A percentile compares a stretch with the other conserved stretches of the same genome.
These are phyloP conservation scores for Poecilobothrus nobilitatus DNA, from an alignment of 2,888 invertebrate species.

Conservation along the genomic window DNA sequence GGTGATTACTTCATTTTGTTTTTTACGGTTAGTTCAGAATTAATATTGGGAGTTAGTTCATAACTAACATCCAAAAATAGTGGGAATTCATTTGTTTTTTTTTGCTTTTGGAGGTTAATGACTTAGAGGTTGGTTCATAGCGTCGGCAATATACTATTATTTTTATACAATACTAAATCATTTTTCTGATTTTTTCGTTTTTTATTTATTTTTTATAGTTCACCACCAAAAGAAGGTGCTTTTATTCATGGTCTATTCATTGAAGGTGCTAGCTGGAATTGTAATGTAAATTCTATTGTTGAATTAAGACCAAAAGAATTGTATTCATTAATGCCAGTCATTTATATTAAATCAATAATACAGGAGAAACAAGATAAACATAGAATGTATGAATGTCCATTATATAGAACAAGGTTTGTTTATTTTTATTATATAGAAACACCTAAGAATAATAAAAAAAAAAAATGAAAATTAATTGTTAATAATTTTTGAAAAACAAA, in stretches of 20 bases:
- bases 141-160: too few species aligned
- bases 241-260: slow-evolving; percentile 83
- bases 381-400: slow-evolving; percentile 86
- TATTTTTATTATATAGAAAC: not conserved
- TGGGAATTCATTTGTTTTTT: too few species aligned
- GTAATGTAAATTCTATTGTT: slow-evolving; percentile 65
- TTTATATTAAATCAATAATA: slow-evolving; percentile 80
- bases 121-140: too few species aligned
- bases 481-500: too few species aligned
- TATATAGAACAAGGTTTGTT: slow-evolving; percentile 74
- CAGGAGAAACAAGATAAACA: slow-evolving; percentile 83
- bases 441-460: not conserved
- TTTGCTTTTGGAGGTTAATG: too few species aligned
- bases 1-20: too few species aligned
- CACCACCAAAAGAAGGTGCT: slow-evolving; percentile 84
- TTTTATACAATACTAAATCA: too few species aligned
- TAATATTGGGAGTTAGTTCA: too few species aligned
- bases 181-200: too few species aligned
- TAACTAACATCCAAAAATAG: too few species aligned
- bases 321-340: slow-evolving; percentile 83
- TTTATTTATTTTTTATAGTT: slow-evolving; percentile 39
- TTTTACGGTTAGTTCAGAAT: too few species aligned
- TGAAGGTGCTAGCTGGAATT: slow-evolving; percentile 95
- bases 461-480: not conserved
- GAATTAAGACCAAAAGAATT: slow-evolving; percentile 84